Conservation (phyloP, 2,113 vertebrate species). For the Hippoglossus stenolepis region DNA sequence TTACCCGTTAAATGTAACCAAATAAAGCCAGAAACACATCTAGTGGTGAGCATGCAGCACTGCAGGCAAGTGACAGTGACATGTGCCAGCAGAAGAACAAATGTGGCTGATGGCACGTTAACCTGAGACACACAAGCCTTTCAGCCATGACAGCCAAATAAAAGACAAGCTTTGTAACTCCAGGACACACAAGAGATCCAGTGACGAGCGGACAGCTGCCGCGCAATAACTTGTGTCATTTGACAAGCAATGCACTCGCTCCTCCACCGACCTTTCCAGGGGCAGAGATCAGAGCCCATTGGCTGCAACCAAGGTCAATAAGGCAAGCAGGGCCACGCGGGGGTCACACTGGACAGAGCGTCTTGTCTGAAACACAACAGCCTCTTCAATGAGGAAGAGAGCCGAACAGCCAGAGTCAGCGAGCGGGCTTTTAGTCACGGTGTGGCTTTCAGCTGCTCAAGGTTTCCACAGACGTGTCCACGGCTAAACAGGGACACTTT, state of each 20-base stretch:
- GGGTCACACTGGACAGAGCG: conserved; percentile 50
- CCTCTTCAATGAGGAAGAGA: conserved; percentile 3
- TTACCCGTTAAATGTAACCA: not conserved
- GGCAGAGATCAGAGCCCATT: conserved; percentile 30
- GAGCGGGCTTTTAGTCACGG: conserved; percentile 39
- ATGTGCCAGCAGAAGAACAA: conserved; percentile 8
- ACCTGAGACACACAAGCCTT: conserved; percentile 32
- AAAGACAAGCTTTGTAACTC: conserved; percentile 35
- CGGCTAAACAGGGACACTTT: conserved; percentile 15
- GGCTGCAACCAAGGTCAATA: conserved; percentile 48
- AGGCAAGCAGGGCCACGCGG: conserved; percentile 21
- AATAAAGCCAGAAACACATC: not conserved
- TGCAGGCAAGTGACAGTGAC: not conserved
- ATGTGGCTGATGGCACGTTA: conserved; percentile 24
- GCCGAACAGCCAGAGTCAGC: conserved; percentile 33
- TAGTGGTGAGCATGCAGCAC: not conserved
- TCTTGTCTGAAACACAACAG: conserved; percentile 45
- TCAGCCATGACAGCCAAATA: conserved; percentile 28
- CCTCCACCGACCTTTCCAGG: conserved; percentile 43
- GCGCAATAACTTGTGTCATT: conserved; percentile 37
- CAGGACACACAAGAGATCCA: conserved; percentile 29
- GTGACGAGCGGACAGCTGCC: conserved; percentile 40
- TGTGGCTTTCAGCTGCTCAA: conserved; percentile 37
- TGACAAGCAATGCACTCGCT: conserved; percentile 21
- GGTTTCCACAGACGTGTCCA: conserved; percentile 51